Conservation (phyloP, 1,140 invertebrate species). For the Orchestia grillus region DNA sequence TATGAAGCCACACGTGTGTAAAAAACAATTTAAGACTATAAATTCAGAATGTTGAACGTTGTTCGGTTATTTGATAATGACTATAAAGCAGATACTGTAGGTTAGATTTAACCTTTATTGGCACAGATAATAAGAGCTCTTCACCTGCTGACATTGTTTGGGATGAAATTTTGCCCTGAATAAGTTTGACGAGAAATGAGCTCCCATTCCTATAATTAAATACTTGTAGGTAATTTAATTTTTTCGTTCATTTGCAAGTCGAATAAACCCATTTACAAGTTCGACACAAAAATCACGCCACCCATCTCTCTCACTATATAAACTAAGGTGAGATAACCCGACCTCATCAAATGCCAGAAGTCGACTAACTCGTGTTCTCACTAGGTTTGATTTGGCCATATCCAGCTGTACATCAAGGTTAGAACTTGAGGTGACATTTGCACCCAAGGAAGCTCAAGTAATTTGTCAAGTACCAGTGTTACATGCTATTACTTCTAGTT, state of each 20-base stretch:
- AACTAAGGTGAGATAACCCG: neutral
- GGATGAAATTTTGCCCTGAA: neutral
- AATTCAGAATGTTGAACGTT: neutral
- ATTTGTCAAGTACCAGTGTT: neutral
- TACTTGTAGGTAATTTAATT: neutral
- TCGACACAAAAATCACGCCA: neutral
- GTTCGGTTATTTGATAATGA: neutral
- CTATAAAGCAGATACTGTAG: neutral
- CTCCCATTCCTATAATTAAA: neutral
- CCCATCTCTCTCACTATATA: neutral
- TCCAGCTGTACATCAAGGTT: too few species aligned
- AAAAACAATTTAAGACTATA: neutral
- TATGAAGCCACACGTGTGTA: too few species aligned
- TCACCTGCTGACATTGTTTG: neutral
- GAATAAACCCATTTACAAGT: neutral
- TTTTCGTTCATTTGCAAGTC: neutral
- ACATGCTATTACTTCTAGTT: neutral
- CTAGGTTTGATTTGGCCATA: too few species aligned
- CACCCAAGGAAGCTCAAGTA: neutral
- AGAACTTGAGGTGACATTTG: neutral
- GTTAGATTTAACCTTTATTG: neutral
- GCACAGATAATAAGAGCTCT: neutral
- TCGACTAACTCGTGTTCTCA: too few species aligned
- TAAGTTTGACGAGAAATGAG: neutral
- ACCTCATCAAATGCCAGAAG: neutral